Base-by-base conservation (phyloP, 2,888 invertebrate species). In the Serripes groenlandicus region DNA sequence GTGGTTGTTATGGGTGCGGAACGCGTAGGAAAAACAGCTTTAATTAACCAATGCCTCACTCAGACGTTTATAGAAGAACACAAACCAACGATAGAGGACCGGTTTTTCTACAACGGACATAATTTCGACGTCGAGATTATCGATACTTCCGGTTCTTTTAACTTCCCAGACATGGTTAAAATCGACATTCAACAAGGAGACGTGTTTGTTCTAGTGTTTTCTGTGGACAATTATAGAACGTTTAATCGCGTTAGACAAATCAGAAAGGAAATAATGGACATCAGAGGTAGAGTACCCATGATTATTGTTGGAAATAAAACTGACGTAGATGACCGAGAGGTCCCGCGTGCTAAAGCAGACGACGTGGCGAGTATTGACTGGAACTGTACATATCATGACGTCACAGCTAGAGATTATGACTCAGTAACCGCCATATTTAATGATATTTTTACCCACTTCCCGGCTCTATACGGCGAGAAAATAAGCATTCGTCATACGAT, bases 261-360 rank as follows among this genome's bases (percentile, higher is more conserved):
- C 21, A 78, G 92, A 21, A 88, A 91, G 56, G 87, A 91, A 81
- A 92, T 94, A 72, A 64, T 91, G 23, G 86, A 85, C 21, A 85
- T 91, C 58, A 78, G 90, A 62, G 84, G 85, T 42, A 86, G 88
- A 32, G 89, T 88, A 4, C 90, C 91, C 23, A 91, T 91, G 23
- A 90, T 93, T 18, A 88, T 93, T 26, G 92, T 93, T 21, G 92
- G 90, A n/a, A 93, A 93, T 81, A 93, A 93, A 79, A 77, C 89
- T 0, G 93, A 93, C 83, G 79, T 91, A 21, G 69, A 78, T 15
- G 75, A 87, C 30, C 76, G 84, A 30, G 85, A 93, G 11, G 86
- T 88, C 30, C 88, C 94, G 56, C 97, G 96, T 85, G 97, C 97
- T 90, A 97, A 97, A 85, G 97, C 97, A 7, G 94, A 94, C 79